phyloP scores from a whole-genome alignment of 2,888 invertebrate species.

The Suillia variegata region DNA sequence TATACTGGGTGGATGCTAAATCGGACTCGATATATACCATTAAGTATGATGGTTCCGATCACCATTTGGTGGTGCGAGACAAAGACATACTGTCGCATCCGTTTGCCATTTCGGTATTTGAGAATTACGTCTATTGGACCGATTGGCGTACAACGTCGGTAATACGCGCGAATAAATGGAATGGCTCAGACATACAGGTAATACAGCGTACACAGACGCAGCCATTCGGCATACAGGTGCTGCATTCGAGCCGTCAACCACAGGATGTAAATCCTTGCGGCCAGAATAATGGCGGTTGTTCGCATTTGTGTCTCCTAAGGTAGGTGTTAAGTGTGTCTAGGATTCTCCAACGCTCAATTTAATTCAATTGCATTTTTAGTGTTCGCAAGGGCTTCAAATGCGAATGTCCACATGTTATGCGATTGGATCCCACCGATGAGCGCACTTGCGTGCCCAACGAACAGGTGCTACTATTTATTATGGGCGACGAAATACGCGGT shows the following conservation, averaged over 20 bases:
- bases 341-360: neutral
- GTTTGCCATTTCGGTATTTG: slow-evolving; percentile 86
- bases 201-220: slow-evolving; percentile 84
- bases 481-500: slow-evolving; percentile 79
- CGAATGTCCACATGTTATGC: slow-evolving; percentile 88
- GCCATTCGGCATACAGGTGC: slow-evolving; percentile 87
- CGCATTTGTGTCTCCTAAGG: slow-evolving; percentile 78
- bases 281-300: slow-evolving; percentile 74
- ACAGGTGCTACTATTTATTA: slow-evolving; percentile 77
- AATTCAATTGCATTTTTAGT: slow-evolving; percentile 44
- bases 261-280: slow-evolving; percentile 70
- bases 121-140: slow-evolving; percentile 89
- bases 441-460: slow-evolving; percentile 72
- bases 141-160: slow-evolving; percentile 91
- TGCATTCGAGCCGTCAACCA: slow-evolving; percentile 79
- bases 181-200: slow-evolving; percentile 76
- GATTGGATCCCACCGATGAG: slow-evolving; percentile 68
- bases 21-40: slow-evolving; percentile 87
- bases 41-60: slow-evolving; percentile 78
- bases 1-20: slow-evolving; percentile 88
- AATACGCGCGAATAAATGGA: slow-evolving; percentile 86
- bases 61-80: slow-evolving; percentile 68
- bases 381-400: slow-evolving; percentile 70
- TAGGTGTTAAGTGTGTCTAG: slow-evolving; percentile 30
- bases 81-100: slow-evolving; percentile 83